Conservation (phyloP, 2,797 vertebrate species). For the Typhlichthys subterraneus region DNA sequence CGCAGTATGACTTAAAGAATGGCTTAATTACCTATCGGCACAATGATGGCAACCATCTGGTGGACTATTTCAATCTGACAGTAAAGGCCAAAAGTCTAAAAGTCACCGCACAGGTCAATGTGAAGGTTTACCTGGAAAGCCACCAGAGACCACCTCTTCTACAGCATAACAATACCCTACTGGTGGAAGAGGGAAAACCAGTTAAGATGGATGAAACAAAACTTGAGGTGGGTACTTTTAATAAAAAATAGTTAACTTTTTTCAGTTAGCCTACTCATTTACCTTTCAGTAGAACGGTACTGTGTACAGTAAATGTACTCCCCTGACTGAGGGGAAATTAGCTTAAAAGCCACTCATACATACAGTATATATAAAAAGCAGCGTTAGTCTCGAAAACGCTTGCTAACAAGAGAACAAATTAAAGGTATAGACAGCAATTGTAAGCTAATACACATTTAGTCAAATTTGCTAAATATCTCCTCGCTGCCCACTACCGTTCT, state of each 20-base stretch:
- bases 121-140: conserved; percentile 84
- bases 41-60: conserved; percentile 76
- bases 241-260: not conserved
- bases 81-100: conserved; percentile 74
- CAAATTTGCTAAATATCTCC: too few relatives aligned
- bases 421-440: too few relatives aligned
- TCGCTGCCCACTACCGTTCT: too few relatives aligned
- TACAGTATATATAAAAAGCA: too few relatives aligned
- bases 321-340: too few relatives aligned
- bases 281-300: not conserved
- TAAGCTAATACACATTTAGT: too few relatives aligned
- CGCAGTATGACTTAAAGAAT: conserved; percentile 78
- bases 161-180: conserved; percentile 74
- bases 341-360: too few relatives aligned
- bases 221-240: conserved; percentile 78
- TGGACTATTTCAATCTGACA: conserved; percentile 81
- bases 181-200: conserved; percentile 89
- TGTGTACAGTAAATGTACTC: too few relatives aligned
- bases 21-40: conserved; percentile 80
- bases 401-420: too few relatives aligned
- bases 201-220: conserved; percentile 82
- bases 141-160: conserved; percentile 79
- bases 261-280: too few relatives aligned
- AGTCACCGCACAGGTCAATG: conserved; percentile 66
- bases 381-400: too few relatives aligned